Evolutionary conservation across 2,888 invertebrate species (phyloP), one percentile per base, ranked within the genome.

Genomic region (Limenitis arthemis): DNA sequence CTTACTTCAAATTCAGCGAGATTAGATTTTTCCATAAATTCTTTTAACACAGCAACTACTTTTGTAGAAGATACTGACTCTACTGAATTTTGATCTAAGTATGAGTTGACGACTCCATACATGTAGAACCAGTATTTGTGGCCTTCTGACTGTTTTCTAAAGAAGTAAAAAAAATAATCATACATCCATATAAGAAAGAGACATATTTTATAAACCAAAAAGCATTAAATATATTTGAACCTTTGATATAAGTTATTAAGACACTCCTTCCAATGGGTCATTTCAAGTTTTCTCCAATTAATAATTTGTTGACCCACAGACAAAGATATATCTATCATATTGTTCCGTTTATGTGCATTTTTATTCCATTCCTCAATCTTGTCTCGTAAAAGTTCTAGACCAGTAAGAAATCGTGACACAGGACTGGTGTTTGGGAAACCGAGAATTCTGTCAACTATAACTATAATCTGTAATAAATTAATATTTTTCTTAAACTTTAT

Each of bases 71-170:
- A 67, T 9, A 50, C 44, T 1, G 50, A 31, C 4, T 56, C 53
- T 6, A 53, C 53, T 8, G 34, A 31, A 6, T 49, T 36, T 6
- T 43, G 53, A 7, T 60, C 57, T 12, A 90, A 73, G 66, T 91
- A 93, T 37, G 91, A 89, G 44, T 90, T 88, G 37, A 93, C 77
- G 0, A 94, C 83, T 28, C 91, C 89, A 72, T 94, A 96, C 42
- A 98, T 76, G 73, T 94, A 92, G 79, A 96, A 94, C 97, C 97
- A 98, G 90, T 95, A 97, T 71, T 93, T 94, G 58, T 93, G 90
- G 0, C 93, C 90, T 56, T 90, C 89, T 0, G 89, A 82, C 68
- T 90, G 89, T 59, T 93, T 86, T 65, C 91, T 91, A 67, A 61
- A 62, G 66, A 59, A 49, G 4, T 20, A 20, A 20, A 20, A 20